These are phyloP conservation scores for Vombatus ursinus DNA, from an alignment of 2,113 vertebrate species.

Conservation along the genomic window DNA sequence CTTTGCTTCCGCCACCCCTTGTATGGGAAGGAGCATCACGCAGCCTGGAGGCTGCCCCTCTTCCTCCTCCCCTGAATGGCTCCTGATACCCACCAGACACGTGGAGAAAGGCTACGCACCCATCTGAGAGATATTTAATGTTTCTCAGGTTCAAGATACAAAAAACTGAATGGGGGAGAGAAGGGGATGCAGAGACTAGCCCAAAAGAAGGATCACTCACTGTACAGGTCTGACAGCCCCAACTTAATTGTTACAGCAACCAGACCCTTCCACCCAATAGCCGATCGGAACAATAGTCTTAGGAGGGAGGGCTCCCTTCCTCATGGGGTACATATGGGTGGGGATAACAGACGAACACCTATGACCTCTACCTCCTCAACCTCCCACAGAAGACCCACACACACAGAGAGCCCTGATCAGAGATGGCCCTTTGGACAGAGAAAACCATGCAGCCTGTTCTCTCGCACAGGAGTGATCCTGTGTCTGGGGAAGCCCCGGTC, in stretches of 20 bases:
- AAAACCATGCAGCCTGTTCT: background rate
- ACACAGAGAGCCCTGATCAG: background rate
- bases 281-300: background rate
- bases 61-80: background rate
- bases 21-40: background rate
- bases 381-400: constrained; percentile 48
- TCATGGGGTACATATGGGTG: constrained; percentile 24
- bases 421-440: constrained; percentile 10
- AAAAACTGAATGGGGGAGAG: constrained; percentile 43
- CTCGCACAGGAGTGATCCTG: background rate
- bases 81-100: constrained; percentile 15
- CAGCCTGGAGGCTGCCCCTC: background rate
- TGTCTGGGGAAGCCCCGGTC: constrained; percentile 28
- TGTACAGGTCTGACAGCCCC: background rate
- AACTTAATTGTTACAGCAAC: background rate
- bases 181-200: constrained; percentile 14
- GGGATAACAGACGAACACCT: background rate
- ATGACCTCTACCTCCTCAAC: background rate
- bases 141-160: constrained; percentile 61
- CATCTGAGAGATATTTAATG: constrained; percentile 72
- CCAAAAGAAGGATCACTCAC: constrained; percentile 45
- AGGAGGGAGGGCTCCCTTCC: constrained; percentile 15
- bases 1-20: background rate
- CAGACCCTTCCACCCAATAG: background rate
- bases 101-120: constrained; percentile 31